phyloP scores from a whole-genome alignment of 2,113 vertebrate genomes.

The Opisthocomus hoazin region DNA sequence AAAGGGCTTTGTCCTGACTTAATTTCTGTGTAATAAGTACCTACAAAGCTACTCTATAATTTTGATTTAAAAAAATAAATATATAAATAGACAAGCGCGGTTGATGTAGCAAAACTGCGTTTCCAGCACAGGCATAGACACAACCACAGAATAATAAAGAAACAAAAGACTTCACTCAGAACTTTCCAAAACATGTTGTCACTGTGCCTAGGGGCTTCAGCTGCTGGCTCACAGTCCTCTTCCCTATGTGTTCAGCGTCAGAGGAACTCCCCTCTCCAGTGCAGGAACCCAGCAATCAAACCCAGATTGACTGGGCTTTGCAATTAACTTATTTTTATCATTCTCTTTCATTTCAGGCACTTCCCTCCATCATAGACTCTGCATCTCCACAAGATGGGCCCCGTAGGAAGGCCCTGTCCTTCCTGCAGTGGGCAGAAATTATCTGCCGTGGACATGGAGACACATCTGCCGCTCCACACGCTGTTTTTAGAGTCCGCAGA shows the following conservation, averaged over 20 bases:
- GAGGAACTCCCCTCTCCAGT: neutral
- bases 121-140: neutral
- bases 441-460: neutral
- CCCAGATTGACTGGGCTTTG: neutral
- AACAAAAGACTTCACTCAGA: slow-evolving; percentile 35
- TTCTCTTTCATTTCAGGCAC: neutral
- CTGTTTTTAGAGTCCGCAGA: neutral
- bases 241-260: neutral
- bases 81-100: slow-evolving; percentile 32
- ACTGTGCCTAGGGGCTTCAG: slow-evolving; percentile 21
- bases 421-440: neutral
- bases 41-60: slow-evolving; percentile 11
- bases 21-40: slow-evolving; percentile 5
- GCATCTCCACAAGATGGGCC: accelerated
- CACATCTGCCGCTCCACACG: neutral
- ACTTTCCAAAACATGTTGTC: slow-evolving; percentile 38
- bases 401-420: neutral
- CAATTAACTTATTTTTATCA: neutral
- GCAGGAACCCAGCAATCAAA: neutral
- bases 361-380: neutral
- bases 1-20: neutral
- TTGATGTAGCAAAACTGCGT: neutral
- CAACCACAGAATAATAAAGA: slow-evolving; percentile 13
- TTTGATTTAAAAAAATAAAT: neutral
- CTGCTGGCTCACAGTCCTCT: neutral